Evolutionary conservation across 2,113 vertebrate species (phyloP).

Genomic region (Pterocles gutturalis): DNA sequence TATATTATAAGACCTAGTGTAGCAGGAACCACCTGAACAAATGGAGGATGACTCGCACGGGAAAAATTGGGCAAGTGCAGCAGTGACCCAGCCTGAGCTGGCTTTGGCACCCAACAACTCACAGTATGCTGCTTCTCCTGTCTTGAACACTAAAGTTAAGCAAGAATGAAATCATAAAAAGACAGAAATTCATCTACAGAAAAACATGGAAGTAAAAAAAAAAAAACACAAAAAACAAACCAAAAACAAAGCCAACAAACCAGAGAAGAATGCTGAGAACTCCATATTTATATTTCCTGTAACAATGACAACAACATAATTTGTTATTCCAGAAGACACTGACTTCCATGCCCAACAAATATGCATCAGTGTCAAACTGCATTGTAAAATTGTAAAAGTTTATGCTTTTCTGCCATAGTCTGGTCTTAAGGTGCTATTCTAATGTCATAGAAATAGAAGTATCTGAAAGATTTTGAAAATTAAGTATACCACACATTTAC

Average conservation of each 20-base stretch:
- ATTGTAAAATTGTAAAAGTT: neutral
- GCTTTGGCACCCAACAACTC: neutral
- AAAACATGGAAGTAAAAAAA: neutral
- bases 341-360: neutral
- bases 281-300: neutral
- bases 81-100: rapidly evolving
- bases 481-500: neutral
- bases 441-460: neutral
- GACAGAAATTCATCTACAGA: neutral
- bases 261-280: neutral
- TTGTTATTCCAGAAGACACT: neutral
- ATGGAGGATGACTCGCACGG: rapidly evolving
- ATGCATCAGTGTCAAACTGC: rapidly evolving
- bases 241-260: too few species aligned
- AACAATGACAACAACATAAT: neutral
- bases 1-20: neutral
- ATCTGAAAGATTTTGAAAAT: neutral
- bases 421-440: neutral
- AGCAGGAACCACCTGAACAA: rapidly evolving
- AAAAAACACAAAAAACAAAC: too few species aligned
- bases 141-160: neutral
- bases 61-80: neutral
- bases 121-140: neutral
- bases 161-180: neutral
- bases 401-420: neutral